Percentiles rank a stretch among this genome's conserved stretches.
phyloP scores from a whole-genome alignment of 2,797 vertebrate species.

The Novumbra hubbsi region DNA sequence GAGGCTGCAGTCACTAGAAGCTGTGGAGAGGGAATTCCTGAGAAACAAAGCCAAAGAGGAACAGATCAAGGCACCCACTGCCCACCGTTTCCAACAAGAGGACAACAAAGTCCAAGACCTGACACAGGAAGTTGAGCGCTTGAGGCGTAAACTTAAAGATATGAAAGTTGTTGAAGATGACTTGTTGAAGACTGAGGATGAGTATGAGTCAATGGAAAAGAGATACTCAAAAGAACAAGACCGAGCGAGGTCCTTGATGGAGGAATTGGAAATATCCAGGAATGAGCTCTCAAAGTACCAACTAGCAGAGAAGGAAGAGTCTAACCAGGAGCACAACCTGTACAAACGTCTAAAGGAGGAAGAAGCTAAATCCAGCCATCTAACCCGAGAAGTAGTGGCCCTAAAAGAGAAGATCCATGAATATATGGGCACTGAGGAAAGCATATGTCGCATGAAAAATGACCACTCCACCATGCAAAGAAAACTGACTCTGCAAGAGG shows the following conservation, averaged over 20 bases:
- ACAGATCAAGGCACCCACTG: conserved; percentile 72
- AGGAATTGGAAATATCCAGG: conserved; percentile 86
- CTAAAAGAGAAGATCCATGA: conserved; percentile 96
- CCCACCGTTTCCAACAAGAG: conserved; percentile 84
- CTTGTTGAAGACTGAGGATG: conserved; percentile 86
- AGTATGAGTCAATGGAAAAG: conserved; percentile 88
- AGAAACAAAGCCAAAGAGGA: conserved; percentile 89
- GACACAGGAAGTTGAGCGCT: conserved; percentile 90
- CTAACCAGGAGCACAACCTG: conserved; percentile 86
- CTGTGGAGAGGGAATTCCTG: conserved; percentile 84
- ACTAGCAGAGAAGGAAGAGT: conserved; percentile 89
- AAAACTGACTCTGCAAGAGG: conserved; percentile 91
- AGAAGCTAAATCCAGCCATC: conserved; percentile 88
- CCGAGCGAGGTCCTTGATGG: conserved; percentile 81
- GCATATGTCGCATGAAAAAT: conserved; percentile 86
- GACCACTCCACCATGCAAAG: conserved; percentile 87
- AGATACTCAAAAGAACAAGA: conserved; percentile 83
- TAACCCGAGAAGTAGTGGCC: conserved; percentile 87
- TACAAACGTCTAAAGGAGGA: conserved; percentile 92
- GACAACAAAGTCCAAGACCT: conserved; percentile 96
- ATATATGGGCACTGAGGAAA: conserved; percentile 89
- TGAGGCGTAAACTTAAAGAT: conserved; percentile 88
- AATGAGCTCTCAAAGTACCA: conserved; percentile 89
- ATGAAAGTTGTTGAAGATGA: conserved; percentile 91
- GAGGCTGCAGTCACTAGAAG: conserved; percentile 89